Evolutionary conservation across 2,113 vertebrate genomes (phyloP).

Genomic region (Gadus chalcogrammus): DNA sequence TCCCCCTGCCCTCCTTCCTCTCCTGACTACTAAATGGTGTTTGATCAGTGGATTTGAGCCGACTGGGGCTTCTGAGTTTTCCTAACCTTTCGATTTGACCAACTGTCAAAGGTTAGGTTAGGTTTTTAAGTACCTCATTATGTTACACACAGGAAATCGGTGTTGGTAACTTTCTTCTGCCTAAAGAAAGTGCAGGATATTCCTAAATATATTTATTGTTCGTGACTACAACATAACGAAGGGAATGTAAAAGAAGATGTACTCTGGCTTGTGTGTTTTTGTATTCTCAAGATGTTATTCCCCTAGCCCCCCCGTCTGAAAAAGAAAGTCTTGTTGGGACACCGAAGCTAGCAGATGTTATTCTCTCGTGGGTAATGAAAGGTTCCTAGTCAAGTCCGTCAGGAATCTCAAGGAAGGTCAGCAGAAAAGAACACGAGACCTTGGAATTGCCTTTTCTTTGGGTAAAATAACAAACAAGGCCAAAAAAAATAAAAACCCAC

Average conservation of each 20-base stretch:
- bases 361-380: too few relatives aligned
- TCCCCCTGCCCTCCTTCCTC: slow-evolving; percentile 10
- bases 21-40: slow-evolving; percentile 40
- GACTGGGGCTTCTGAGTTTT: slow-evolving; percentile 43
- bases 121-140: slow-evolving; percentile 55
- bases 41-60: slow-evolving; percentile 57
- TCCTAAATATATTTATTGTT: slow-evolving; percentile 63
- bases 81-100: slow-evolving; percentile 54
- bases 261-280: too few relatives aligned
- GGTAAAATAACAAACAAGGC: too few relatives aligned
- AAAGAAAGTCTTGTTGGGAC: not conserved
- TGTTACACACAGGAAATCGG: slow-evolving; percentile 59
- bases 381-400: too few relatives aligned
- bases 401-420: too few relatives aligned
- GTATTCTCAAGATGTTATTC: not conserved
- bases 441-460: too few relatives aligned
- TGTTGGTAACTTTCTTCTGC: slow-evolving; percentile 21
- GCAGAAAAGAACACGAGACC: too few relatives aligned
- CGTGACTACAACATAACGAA: slow-evolving; percentile 28
- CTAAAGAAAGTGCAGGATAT: slow-evolving; percentile 37
- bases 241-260: slow-evolving; percentile 33
- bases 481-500: too few relatives aligned
- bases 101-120: slow-evolving; percentile 55
- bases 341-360: not conserved
- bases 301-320: not conserved